A percentile compares a stretch with the other conserved stretches of the same genome.
Conservation (phyloP, 2,888 invertebrate species). For the Synanthedon tipuliformis region DNA sequence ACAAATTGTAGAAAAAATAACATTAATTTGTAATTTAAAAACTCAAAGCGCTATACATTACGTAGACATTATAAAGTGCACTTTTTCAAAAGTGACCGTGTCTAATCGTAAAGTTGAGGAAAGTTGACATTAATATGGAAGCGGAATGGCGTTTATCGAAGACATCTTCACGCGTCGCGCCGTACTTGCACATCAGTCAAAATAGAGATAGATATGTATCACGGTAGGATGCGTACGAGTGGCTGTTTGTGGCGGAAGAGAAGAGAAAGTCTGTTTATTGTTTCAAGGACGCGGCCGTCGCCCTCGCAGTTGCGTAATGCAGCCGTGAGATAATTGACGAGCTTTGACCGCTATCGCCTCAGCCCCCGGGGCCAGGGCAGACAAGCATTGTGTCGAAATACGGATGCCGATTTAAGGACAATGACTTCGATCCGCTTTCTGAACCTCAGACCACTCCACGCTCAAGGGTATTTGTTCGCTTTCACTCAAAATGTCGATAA, state of each 20-base stretch:
- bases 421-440: slow-evolving; percentile 33
- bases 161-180: slow-evolving; percentile 20
- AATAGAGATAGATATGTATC: slow-evolving; percentile 2
- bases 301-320: slow-evolving; percentile 42
- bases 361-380: slow-evolving; percentile 1
- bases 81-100: neutral
- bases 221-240: slow-evolving; percentile 8
- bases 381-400: slow-evolving; percentile 31
- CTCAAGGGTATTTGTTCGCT: slow-evolving; percentile 20
- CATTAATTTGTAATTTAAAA: too few relatives aligned
- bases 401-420: slow-evolving; percentile 49
- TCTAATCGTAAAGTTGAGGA: neutral
- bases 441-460: slow-evolving; percentile 18
- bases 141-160: slow-evolving; percentile 14
- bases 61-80: neutral
- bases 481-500: slow-evolving; percentile 22
- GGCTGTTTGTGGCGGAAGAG: slow-evolving; percentile 29
- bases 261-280: slow-evolving; percentile 56
- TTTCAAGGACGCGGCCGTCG: slow-evolving; percentile 63
- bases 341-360: slow-evolving; percentile 1
- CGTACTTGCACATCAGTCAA: slow-evolving; percentile 1
- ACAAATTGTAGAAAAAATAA: too few relatives aligned
- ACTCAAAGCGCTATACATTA: too few relatives aligned
- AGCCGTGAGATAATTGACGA: slow-evolving; percentile 36
- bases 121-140: neutral